Conservation (phyloP, 2,888 invertebrate genomes). For the Lampropteryx suffumata region DNA sequence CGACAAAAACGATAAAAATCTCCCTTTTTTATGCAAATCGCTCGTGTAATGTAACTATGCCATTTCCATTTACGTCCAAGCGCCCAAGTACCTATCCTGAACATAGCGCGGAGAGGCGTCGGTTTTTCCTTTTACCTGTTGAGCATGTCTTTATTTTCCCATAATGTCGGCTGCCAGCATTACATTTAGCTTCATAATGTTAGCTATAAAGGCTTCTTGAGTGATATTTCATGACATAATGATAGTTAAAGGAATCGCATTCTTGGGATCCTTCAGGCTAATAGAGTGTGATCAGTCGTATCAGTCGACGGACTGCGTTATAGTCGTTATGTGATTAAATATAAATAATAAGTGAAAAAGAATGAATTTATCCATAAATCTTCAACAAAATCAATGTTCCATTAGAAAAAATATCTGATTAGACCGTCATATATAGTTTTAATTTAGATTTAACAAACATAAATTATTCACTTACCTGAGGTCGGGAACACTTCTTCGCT, state of each 20-base stretch:
- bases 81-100: not conserved
- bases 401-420: too few relatives aligned
- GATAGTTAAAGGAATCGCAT: not conserved
- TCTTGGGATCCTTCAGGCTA: too few relatives aligned
- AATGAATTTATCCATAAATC: too few relatives aligned
- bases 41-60: constrained; percentile 20
- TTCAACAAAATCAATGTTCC: too few relatives aligned
- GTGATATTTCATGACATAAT: not conserved
- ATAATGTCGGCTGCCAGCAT: constrained; percentile 10
- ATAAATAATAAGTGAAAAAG: too few relatives aligned
- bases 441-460: constrained; percentile 15
- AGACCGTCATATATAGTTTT: constrained; percentile 2
- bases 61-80: constrained; percentile 14
- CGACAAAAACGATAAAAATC: constrained; percentile 20
- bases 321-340: too few relatives aligned
- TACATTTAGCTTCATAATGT: constrained; percentile 2
- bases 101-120: not conserved
- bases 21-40: constrained; percentile 31
- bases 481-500: constrained; percentile 45
- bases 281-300: too few relatives aligned
- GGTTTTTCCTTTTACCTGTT: constrained; percentile 34
- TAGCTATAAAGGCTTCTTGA: not conserved
- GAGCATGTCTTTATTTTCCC: constrained; percentile 24
- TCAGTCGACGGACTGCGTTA: too few relatives aligned
- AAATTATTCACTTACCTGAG: constrained; percentile 50